These are phyloP conservation scores for Platerodrilus igneus DNA, from an alignment of 2,888 invertebrate species.

Conservation along the genomic window DNA sequence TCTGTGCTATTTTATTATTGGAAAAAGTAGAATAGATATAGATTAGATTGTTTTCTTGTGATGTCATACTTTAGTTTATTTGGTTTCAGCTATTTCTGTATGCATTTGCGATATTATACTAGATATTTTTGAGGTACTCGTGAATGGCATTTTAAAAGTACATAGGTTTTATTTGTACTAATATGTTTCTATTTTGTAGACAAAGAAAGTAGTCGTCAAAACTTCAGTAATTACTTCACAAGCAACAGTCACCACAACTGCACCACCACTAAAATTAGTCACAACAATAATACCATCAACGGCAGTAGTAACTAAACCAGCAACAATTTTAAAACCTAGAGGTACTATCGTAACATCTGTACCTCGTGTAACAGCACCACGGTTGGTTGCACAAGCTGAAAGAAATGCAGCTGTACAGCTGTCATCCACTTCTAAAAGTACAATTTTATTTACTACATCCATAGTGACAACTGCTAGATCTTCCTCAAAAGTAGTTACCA, in stretches of 20 bases:
- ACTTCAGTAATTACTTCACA: conserved; percentile 28
- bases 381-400: conserved; percentile 55
- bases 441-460: conserved; percentile 55
- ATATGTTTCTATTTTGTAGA: conserved; percentile 35
- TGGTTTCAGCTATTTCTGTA: too few relatives aligned
- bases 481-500: conserved; percentile 35
- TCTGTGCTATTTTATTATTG: too few relatives aligned
- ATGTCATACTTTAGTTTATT: too few relatives aligned
- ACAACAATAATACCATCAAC: conserved; percentile 33
- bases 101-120: too few relatives aligned
- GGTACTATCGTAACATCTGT: conserved; percentile 32
- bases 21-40: too few relatives aligned
- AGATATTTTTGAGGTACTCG: too few relatives aligned
- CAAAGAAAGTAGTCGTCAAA: conserved; percentile 45
- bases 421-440: conserved; percentile 53
- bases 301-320: conserved; percentile 27
- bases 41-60: too few relatives aligned
- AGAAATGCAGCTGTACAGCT: conserved; percentile 47
- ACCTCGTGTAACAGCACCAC: conserved; percentile 45
- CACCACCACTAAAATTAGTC: conserved; percentile 33
- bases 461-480: conserved; percentile 50
- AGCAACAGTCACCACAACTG: conserved; percentile 20
- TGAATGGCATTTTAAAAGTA: too few relatives aligned
- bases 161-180: too few relatives aligned
- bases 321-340: conserved; percentile 38